Percentiles rank a stretch among this genome's conserved stretches.
phyloP scores from a whole-genome alignment of 1,140 invertebrate genomes.

The Drosophila kanapiae region DNA sequence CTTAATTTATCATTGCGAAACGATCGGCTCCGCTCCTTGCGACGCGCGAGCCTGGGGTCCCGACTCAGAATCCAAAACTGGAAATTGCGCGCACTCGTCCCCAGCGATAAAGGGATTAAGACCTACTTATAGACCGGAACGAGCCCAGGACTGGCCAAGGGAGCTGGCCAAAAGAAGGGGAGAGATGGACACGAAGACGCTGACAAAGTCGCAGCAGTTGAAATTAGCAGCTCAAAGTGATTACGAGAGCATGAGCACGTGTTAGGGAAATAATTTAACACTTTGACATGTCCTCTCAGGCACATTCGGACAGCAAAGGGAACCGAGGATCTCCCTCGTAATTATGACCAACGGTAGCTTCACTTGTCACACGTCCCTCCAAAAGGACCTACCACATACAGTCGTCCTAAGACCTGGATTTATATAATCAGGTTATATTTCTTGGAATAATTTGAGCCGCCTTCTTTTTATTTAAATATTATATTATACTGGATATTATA shows the following conservation, averaged over 20 bases:
- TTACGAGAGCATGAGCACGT: constrained; percentile 71
- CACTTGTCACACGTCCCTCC: constrained; percentile 53
- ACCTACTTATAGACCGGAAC: constrained; percentile 61
- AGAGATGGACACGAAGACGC: constrained; percentile 16
- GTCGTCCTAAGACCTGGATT: not conserved
- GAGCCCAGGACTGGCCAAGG: constrained; percentile 11
- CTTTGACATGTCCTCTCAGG: constrained; percentile 32
- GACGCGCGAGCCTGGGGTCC: constrained; percentile 2
- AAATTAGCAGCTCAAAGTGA: constrained; percentile 72
- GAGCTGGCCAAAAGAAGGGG: constrained; percentile 2
- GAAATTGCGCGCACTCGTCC: constrained; percentile 57
- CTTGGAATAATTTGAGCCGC: not conserved
- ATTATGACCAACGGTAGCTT: constrained; percentile 72
- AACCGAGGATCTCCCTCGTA: constrained; percentile 20
- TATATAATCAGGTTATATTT: not conserved
- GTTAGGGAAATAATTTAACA: constrained; percentile 61
- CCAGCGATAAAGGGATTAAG: constrained; percentile 80
- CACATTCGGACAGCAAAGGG: constrained; percentile 1
- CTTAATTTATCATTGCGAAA: constrained; percentile 85
- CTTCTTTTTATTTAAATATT: no score
- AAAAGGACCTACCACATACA: constrained; percentile 56
- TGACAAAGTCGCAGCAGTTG: constrained; percentile 38
- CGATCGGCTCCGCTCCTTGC: constrained; percentile 67
- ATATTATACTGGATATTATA: no score
- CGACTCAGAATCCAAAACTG: constrained; percentile 36